phyloP scores from a whole-genome alignment of 2,888 invertebrate species.

The Drosophila siamana region DNA sequence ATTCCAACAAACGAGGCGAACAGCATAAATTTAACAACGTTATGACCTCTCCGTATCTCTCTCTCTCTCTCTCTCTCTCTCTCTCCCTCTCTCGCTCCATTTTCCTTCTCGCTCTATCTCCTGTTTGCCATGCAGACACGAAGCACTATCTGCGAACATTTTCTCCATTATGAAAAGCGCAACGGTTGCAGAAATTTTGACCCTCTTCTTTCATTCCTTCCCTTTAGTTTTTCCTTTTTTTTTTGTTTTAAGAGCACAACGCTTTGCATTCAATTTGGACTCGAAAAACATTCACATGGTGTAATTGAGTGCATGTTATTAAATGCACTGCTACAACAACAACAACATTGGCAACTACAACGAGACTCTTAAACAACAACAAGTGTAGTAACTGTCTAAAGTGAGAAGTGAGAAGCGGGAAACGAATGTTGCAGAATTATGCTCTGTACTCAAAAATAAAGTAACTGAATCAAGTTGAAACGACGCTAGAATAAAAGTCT shows the following conservation, averaged over 20 bases:
- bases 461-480: constrained; percentile 9
- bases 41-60: neutral
- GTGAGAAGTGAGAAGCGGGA: neutral
- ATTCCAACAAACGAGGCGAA: constrained; percentile 37
- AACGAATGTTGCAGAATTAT: constrained; percentile 12
- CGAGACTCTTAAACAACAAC: constrained; percentile 13
- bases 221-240: constrained; percentile 24
- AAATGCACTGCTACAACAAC: constrained; percentile 45
- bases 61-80: neutral
- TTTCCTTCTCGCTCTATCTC: neutral
- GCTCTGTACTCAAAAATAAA: constrained; percentile 5
- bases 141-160: constrained; percentile 18
- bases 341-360: constrained; percentile 6
- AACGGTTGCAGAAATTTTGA: constrained; percentile 53
- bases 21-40: constrained; percentile 41
- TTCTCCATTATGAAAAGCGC: constrained; percentile 53
- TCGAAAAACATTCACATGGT: constrained; percentile 51
- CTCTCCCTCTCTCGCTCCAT: too few species aligned
- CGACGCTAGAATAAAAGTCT: neutral
- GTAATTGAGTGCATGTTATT: constrained; percentile 69
- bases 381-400: neutral
- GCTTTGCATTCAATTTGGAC: constrained; percentile 65
- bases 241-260: constrained; percentile 36
- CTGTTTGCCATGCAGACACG: neutral
- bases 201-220: constrained; percentile 35